Percentiles rank a stretch among this genome's conserved stretches.
These are phyloP conservation scores for Aplysina aerophoba DNA, from an alignment of 37 sponge, comb jelly and placozoan species.

Conservation along the genomic window DNA sequence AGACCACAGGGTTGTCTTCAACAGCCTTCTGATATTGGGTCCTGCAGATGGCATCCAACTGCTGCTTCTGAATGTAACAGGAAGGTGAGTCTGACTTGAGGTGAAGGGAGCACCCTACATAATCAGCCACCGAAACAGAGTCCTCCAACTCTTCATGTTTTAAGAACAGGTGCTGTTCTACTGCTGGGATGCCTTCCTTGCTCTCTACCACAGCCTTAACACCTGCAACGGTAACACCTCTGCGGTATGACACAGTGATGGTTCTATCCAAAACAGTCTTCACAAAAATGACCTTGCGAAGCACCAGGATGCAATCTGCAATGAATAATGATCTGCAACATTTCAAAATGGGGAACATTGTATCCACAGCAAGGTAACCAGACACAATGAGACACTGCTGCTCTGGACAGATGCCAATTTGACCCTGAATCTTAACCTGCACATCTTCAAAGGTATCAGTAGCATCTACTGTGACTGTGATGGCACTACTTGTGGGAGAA, in stretches of 20 bases:
- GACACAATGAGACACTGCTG: not conserved
- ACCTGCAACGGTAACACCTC: not conserved
- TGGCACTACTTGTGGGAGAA: not conserved
- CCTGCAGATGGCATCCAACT: not conserved
- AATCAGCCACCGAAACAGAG: not conserved
- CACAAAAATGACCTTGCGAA: too few relatives aligned
- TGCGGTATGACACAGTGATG: too few relatives aligned
- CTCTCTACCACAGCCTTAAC: constrained; percentile 8
- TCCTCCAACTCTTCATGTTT: not conserved
- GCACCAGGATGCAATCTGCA: too few relatives aligned
- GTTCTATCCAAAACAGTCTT: too few relatives aligned
- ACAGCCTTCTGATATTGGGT: constrained; percentile 6
- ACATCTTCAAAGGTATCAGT: not conserved
- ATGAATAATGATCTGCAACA: too few relatives aligned
- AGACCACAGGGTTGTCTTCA: not conserved
- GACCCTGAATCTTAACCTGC: constrained; percentile 61
- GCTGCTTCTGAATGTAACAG: not conserved
- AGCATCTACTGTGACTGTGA: not conserved
- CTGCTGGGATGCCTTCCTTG: constrained; percentile 32
- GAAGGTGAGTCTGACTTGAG: not conserved
- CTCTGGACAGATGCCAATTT: constrained; percentile 53
- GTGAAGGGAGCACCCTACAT: not conserved
- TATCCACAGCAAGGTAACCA: not conserved
- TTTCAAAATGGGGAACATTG: too few relatives aligned
- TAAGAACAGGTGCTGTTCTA: constrained; percentile 12